Conservation (phyloP, 2,888 invertebrate genomes). For the Drosophila affinis region DNA sequence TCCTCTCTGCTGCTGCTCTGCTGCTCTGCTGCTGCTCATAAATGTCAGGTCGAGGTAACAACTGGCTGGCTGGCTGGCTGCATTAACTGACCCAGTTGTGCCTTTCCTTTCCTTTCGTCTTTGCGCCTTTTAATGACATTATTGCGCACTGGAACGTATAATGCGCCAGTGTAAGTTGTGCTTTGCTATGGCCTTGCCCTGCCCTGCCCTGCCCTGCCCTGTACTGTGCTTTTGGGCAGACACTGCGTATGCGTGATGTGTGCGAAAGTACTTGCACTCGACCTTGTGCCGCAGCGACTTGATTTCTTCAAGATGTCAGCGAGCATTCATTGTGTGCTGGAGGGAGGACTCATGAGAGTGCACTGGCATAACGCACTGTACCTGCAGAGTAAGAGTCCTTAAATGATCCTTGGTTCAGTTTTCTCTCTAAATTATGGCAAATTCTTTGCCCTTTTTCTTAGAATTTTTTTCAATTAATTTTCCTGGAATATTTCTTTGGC, state of each 20-base stretch:
- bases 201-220: slow-evolving; percentile 2
- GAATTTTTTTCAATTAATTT: slow-evolving; percentile 5
- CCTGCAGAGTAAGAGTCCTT: too few species aligned
- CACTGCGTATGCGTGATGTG: slow-evolving; percentile 61
- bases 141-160: slow-evolving; percentile 78
- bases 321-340: not conserved
- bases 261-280: slow-evolving; percentile 1
- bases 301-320: not conserved
- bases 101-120: slow-evolving; percentile 32
- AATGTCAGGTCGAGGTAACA: slow-evolving; percentile 63
- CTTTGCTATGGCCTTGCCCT: slow-evolving; percentile 43
- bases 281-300: slow-evolving; percentile 26
- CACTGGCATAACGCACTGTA: not conserved
- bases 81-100: slow-evolving; percentile 73
- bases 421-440: too few species aligned
- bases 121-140: slow-evolving; percentile 75
- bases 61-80: slow-evolving; percentile 55
- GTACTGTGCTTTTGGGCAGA: slow-evolving; percentile 42
- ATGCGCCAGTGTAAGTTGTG: slow-evolving; percentile 64
- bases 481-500: slow-evolving; percentile 13
- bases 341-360: not conserved
- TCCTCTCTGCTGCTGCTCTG: not conserved
- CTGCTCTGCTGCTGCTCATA: slow-evolving; percentile 51
- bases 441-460: not conserved
- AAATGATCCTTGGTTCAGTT: too few species aligned